phyloP scores from a whole-genome alignment of 1,140 invertebrate genomes.

The Dendrolimus punctatus region DNA sequence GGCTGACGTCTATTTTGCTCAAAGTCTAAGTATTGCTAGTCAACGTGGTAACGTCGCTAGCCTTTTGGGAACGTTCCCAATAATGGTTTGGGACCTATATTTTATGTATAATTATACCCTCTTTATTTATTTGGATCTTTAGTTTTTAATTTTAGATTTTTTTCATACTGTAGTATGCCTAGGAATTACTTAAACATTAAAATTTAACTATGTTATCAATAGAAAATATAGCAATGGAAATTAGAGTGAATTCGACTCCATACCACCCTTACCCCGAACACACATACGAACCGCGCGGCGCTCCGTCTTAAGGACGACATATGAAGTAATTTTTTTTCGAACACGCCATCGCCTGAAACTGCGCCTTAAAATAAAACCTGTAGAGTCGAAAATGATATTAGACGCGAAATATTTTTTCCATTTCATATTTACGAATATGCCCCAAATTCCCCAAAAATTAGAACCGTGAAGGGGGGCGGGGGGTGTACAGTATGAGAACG shows the following conservation, averaged over 20 bases:
- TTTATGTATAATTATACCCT: too few relatives aligned
- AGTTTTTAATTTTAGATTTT: too few relatives aligned
- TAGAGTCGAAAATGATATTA: constrained; percentile 33
- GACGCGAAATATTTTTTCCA: constrained; percentile 70
- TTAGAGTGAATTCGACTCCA: constrained; percentile 26
- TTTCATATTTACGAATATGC: constrained; percentile 72
- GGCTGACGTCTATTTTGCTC: too few relatives aligned
- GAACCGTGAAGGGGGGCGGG: constrained; percentile 65
- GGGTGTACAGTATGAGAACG: constrained; percentile 31
- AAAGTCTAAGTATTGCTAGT: too few relatives aligned
- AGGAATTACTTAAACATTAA: too few relatives aligned
- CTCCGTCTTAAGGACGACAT: constrained; percentile 72
- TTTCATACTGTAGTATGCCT: too few relatives aligned
- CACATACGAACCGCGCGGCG: constrained; percentile 66
- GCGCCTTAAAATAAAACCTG: constrained; percentile 18
- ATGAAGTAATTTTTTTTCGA: constrained; percentile 72
- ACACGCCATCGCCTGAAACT: constrained; percentile 26
- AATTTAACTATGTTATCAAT: too few relatives aligned
- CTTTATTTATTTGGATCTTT: too few relatives aligned
- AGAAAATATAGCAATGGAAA: constrained; percentile 5
- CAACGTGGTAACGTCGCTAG: too few relatives aligned
- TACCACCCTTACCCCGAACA: constrained; percentile 37
- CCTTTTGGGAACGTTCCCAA: too few relatives aligned
- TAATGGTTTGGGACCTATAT: too few relatives aligned
- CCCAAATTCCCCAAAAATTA: constrained; percentile 72